phyloP scores from a whole-genome alignment of 2,888 invertebrate genomes.

The Magallana nippona region DNA sequence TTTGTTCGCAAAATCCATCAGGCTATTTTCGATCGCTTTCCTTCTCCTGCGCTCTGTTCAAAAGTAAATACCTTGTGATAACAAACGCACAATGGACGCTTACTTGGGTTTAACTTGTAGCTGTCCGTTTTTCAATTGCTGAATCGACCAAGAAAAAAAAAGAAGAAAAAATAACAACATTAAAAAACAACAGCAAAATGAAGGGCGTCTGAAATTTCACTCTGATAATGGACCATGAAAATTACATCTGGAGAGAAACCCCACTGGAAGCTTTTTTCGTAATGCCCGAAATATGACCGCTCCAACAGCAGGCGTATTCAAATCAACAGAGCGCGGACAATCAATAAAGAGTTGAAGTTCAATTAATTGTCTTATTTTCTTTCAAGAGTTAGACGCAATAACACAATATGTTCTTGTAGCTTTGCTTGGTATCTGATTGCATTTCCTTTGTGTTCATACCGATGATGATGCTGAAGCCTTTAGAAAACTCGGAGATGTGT shows the following conservation, averaged over 20 bases:
- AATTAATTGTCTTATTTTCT: slow-evolving; percentile 16
- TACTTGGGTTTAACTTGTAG: background rate
- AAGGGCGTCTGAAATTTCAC: too few relatives aligned
- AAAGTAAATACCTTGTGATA: slow-evolving; percentile 13
- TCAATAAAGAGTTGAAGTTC: background rate
- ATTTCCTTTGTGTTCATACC: background rate
- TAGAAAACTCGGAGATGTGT: too few relatives aligned
- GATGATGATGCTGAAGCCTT: background rate
- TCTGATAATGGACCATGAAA: too few relatives aligned
- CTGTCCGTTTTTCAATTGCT: background rate
- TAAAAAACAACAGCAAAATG: too few relatives aligned
- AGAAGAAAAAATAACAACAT: too few relatives aligned
- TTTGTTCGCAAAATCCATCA: background rate
- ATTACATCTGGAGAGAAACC: too few relatives aligned
- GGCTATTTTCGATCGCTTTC: slow-evolving; percentile 20
- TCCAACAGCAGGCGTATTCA: too few relatives aligned
- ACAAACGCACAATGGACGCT: slow-evolving; percentile 14
- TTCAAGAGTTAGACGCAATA: background rate
- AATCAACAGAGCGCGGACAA: background rate
- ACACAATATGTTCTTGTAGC: background rate
- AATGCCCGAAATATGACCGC: too few relatives aligned
- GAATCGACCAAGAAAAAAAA: background rate
- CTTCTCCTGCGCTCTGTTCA: background rate
- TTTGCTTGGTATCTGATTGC: background rate
- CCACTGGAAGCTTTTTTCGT: too few relatives aligned